Percentiles rank a stretch among this genome's conserved stretches.
Conservation (phyloP, 1,140 invertebrate species). For the Drosophila rhopaloa region DNA sequence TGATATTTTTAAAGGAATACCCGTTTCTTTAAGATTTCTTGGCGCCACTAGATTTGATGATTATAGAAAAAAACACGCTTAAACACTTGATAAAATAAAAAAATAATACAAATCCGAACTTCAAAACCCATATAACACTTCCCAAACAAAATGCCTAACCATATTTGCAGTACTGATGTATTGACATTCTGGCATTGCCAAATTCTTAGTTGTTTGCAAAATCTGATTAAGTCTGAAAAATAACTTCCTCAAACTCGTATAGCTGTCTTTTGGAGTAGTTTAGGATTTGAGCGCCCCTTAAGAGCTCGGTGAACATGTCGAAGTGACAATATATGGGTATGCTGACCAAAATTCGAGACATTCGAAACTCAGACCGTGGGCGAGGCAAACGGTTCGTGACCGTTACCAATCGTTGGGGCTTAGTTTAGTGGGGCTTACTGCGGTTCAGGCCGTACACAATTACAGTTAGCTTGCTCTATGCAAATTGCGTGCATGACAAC, state of each 20-base stretch:
- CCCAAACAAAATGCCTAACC: too few species aligned
- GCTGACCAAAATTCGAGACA: conserved; percentile 9
- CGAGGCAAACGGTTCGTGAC: conserved; percentile 34
- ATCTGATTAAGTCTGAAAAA: not conserved
- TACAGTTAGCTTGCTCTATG: conserved; percentile 56
- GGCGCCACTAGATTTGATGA: too few species aligned
- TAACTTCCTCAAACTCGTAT: conserved; percentile 1
- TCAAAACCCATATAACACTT: too few species aligned
- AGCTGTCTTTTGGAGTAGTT: not conserved
- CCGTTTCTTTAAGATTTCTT: too few species aligned
- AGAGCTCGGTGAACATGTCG: conserved; percentile 19
- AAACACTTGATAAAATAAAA: too few species aligned
- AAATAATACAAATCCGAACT: too few species aligned
- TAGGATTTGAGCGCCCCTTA: not conserved
- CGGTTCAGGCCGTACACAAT: conserved; percentile 17
- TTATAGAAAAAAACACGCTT: too few species aligned
- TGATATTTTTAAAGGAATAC: too few species aligned
- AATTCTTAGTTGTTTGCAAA: not conserved
- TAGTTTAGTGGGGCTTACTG: not conserved
- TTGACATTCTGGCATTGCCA: not conserved
- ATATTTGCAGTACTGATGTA: not conserved
- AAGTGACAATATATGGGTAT: conserved; percentile 11
- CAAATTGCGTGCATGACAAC: conserved; percentile 74
- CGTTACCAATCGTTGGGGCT: conserved; percentile 5
- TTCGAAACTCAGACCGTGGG: conserved; percentile 16